Percentiles rank a stretch among this genome's conserved stretches.
These are phyloP conservation scores for Montipora cactus DNA, from an alignment of 64 coral and sea anemone species.

Conservation along the genomic window DNA sequence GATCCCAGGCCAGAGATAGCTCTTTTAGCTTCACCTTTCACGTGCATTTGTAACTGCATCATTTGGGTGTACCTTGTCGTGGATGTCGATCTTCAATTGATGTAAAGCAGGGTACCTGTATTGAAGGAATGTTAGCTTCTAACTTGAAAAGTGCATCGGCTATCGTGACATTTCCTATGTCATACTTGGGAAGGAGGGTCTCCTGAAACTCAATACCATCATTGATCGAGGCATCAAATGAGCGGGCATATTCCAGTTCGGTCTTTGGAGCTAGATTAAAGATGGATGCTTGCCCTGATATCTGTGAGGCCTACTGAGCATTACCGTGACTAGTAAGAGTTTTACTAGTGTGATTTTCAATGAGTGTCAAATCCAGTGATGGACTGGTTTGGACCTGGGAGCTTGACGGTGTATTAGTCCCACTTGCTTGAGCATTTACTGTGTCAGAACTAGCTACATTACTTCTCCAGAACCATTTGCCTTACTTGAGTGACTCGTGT, in stretches of 20 bases:
- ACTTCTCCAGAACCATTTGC: no score
- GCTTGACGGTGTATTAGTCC: no score
- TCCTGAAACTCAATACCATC: neutral
- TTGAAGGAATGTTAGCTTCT: neutral
- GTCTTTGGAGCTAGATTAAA: neutral
- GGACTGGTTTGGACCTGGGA: no score
- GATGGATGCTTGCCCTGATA: neutral
- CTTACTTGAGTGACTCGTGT: no score
- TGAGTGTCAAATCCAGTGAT: no score
- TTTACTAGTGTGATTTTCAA: no score
- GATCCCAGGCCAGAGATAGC: slow-evolving; percentile 49
- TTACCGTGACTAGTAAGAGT: no score
- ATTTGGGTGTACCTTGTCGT: neutral
- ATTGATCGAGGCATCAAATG: neutral
- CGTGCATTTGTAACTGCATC: neutral
- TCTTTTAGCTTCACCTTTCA: neutral
- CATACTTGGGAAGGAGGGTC: neutral
- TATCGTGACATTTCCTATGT: neutral
- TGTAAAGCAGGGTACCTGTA: neutral
- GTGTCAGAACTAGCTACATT: no score
- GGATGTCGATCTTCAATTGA: neutral
- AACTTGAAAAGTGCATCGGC: neutral
- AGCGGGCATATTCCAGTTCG: no score
- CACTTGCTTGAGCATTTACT: no score
- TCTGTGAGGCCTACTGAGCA: neutral